Evolutionary conservation across 37 sponge, comb jelly and placozoan genomes (phyloP).

Genomic region (Chondrosia reniformis): DNA sequence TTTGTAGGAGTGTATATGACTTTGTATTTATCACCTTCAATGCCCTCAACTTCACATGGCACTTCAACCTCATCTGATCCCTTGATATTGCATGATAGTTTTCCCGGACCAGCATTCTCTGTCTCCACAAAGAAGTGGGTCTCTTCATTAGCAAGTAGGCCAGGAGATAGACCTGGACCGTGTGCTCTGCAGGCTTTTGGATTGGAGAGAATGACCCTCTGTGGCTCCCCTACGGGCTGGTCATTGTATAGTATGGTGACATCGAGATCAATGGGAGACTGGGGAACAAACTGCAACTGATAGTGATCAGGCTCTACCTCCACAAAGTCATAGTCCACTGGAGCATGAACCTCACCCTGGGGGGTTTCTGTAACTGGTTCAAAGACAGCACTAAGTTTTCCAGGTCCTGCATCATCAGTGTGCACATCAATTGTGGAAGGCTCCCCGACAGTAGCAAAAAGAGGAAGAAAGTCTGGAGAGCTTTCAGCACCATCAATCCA

Average conservation of each 20-base stretch:
- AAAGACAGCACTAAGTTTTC: conserved; percentile 34
- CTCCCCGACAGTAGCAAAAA: conserved; percentile 35
- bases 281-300: conserved; percentile 57
- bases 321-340: conserved; percentile 22
- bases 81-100: conserved; percentile 34
- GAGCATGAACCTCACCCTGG: not conserved
- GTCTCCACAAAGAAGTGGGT: conserved; percentile 55
- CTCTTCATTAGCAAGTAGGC: conserved; percentile 36
- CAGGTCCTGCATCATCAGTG: conserved; percentile 50
- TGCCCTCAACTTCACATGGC: conserved; percentile 3
- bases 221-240: conserved; percentile 8
- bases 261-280: not conserved
- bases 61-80: conserved; percentile 33
- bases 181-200: conserved; percentile 1
- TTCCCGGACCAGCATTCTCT: conserved; percentile 75
- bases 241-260: not conserved
- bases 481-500: conserved; percentile 13
- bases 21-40: conserved; percentile 56
- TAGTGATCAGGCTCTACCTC: conserved; percentile 45
- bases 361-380: not conserved
- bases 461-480: not conserved
- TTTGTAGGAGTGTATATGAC: conserved; percentile 70
- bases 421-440: conserved; percentile 38
- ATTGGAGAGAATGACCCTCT: conserved; percentile 1
- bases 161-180: conserved; percentile 64